Base-by-base conservation (phyloP, 2,888 invertebrate species). In the Eremobia ochroleuca region DNA sequence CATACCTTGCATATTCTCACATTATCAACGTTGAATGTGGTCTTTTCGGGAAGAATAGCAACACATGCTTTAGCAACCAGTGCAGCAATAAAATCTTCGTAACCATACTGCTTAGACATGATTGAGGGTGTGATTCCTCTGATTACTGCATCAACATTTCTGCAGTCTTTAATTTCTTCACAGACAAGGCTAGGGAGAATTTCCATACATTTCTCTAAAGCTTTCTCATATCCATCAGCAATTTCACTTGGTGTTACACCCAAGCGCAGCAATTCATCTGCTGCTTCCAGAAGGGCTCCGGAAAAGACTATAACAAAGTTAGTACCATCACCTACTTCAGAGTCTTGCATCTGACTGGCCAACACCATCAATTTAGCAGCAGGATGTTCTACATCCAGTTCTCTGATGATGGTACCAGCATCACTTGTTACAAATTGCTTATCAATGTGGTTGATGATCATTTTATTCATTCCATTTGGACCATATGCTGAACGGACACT, bases 381-480 rank as follows among this genome's bases (percentile, higher is more conserved):
- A 59, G 99, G 99, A 95, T 99, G 99, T 94, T 99, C 99, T 43
- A 99, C 98, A 97, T 99, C 99, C 64, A 99, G 95, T 94, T 99
- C 99, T 85, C 98, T 97, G 89, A 99, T 98, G 83, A 99, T 99
- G 0, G 99, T 99, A 0, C 99, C 99, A 37, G 99, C 99, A 97
- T 99, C 99, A 94, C 99, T 99, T 1, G 99, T 99, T 6, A 99
- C 99, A 97, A 99, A 99, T 89, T 99, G 98, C 93, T 99, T 99
- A 92, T 99, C 99, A 87, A 99, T 97, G 94, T 99, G 99, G 96
- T 99, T 99, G 79, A 99, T 99, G 37, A 99, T 98, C 99, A 99
- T 99, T 97, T 99, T 99, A 95, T 99, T 99, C 99, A 98, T 98
- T 88, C 99, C 99, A 97, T 99, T 99, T 15, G 99, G 99, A 0